Percentiles rank a stretch among this genome's conserved stretches.
These are phyloP conservation scores for Leucophora obtusa DNA, from an alignment of 2,888 invertebrate genomes.

Conservation along the genomic window DNA sequence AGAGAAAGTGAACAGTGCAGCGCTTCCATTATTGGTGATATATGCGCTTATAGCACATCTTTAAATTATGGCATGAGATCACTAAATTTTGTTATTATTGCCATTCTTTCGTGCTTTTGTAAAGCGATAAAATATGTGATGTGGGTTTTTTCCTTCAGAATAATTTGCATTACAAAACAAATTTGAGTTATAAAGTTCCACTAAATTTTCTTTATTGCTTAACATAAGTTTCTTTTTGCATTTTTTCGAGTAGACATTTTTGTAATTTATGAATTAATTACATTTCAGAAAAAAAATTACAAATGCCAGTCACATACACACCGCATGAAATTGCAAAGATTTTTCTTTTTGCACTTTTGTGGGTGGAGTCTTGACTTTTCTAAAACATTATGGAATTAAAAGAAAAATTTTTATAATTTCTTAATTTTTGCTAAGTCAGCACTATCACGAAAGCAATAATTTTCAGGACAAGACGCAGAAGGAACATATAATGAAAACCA, in stretches of 20 bases:
- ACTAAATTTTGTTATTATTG: too few relatives aligned
- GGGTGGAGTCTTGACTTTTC: constrained; percentile 48
- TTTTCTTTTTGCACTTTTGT: constrained; percentile 26
- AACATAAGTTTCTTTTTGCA: background rate
- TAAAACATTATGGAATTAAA: constrained; percentile 22
- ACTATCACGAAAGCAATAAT: constrained; percentile 69
- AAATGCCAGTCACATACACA: constrained; percentile 62
- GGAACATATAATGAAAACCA: constrained; percentile 6
- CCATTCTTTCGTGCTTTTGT: too few relatives aligned
- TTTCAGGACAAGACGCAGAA: constrained; percentile 59
- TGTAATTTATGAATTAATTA: constrained; percentile 63
- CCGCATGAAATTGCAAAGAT: constrained; percentile 55
- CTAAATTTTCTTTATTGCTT: background rate
- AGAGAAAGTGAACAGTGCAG: too few relatives aligned
- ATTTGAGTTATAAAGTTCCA: too few relatives aligned
- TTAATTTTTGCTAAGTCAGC: constrained; percentile 75
- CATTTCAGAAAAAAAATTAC: constrained; percentile 56
- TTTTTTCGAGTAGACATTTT: constrained; percentile 12
- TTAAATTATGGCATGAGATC: too few relatives aligned
- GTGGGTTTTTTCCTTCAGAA: too few relatives aligned
- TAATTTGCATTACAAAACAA: too few relatives aligned
- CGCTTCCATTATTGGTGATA: too few relatives aligned
- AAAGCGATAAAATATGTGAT: too few relatives aligned
- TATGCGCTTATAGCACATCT: too few relatives aligned
- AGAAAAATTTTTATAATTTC: constrained; percentile 74